Conservation (phyloP, 2,113 vertebrate species). For the Oceanodroma tethys region DNA sequence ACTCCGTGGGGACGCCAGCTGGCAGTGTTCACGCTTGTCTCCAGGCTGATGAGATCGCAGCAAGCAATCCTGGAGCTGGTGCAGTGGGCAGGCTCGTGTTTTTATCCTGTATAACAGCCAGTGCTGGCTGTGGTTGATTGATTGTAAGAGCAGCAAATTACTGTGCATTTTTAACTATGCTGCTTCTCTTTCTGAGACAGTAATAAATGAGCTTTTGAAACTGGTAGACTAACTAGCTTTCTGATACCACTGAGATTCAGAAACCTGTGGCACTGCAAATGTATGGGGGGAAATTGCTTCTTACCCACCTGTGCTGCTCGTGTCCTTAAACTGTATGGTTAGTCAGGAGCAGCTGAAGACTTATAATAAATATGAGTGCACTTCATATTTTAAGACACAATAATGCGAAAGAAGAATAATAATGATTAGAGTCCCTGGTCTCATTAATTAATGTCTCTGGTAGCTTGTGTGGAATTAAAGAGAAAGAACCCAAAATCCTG, state of each 20-base stretch:
- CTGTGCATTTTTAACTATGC: not conserved
- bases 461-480: not conserved
- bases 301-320: not conserved
- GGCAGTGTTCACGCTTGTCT: not conserved
- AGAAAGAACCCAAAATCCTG: not conserved
- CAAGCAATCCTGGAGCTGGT: not conserved
- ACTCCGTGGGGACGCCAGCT: rapidly evolving
- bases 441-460: not conserved
- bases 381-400: not conserved
- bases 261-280: not conserved
- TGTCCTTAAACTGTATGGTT: not conserved
- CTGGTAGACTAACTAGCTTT: not conserved
- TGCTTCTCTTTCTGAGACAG: not conserved
- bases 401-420: not conserved
- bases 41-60: not conserved
- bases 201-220: slow-evolving; percentile 17
- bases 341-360: not conserved
- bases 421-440: not conserved
- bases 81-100: not conserved
- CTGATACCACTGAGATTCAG: not conserved
- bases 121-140: not conserved
- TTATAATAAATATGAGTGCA: not conserved
- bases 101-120: not conserved
- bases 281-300: not conserved
- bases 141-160: slow-evolving; percentile 15